Evolutionary conservation across 2,888 invertebrate genomes (phyloP).

Genomic region (Schizaphis graminum): DNA sequence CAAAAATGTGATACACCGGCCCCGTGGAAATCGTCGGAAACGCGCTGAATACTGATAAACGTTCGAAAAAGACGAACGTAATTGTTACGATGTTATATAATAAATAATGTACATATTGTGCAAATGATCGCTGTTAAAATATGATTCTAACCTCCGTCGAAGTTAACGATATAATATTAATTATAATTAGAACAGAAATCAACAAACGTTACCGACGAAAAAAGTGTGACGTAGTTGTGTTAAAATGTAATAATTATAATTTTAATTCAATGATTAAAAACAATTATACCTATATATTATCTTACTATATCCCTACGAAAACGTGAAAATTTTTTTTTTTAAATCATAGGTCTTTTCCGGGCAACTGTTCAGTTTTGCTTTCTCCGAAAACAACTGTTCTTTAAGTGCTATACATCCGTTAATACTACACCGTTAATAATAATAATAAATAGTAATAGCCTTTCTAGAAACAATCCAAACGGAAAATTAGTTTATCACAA

Average conservation of each 20-base stretch:
- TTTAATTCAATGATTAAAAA: background rate
- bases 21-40: conserved; percentile 8
- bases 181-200: background rate
- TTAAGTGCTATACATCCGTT: conserved; percentile 25
- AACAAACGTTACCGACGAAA: background rate
- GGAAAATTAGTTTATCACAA: conserved; percentile 14
- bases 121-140: background rate
- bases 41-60: background rate
- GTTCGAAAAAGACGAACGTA: background rate
- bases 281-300: background rate
- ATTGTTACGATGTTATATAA: background rate
- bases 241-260: background rate
- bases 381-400: conserved; percentile 54
- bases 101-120: background rate
- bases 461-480: background rate
- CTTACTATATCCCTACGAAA: background rate
- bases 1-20: background rate
- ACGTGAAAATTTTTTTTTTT: conserved; percentile 16
- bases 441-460: background rate
- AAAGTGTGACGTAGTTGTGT: background rate
- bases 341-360: conserved; percentile 12
- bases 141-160: background rate
- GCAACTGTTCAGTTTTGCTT: conserved; percentile 32
- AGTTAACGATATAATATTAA: background rate
- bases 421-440: conserved; percentile 20